A percentile compares a stretch with the other conserved stretches of the same genome.
Evolutionary conservation across 2,797 vertebrate species (phyloP).

Genomic region (Apodemus agrarius): DNA sequence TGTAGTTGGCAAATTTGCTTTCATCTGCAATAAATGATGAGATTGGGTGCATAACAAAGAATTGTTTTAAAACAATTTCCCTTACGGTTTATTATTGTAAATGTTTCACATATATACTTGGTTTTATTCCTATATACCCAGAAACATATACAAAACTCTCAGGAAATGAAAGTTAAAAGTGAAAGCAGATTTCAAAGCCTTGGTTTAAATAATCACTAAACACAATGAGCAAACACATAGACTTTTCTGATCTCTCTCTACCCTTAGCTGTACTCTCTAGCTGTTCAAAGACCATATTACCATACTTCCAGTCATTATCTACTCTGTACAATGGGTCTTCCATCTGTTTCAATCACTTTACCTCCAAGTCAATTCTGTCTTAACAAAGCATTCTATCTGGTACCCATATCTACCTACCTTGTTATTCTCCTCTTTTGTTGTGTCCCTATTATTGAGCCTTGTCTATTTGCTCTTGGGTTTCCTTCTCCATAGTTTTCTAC

Average conservation of each 20-base stretch:
- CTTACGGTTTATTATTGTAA: background rate
- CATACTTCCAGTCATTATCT: background rate
- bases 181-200: background rate
- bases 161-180: background rate
- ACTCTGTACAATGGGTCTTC: background rate
- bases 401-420: background rate
- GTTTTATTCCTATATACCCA: background rate
- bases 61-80: background rate
- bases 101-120: background rate
- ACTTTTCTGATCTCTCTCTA: background rate
- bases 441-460: background rate
- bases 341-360: background rate
- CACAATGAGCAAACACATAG: background rate
- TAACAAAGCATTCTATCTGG: background rate
- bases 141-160: background rate
- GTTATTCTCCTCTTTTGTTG: background rate
- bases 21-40: background rate
- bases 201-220: background rate
- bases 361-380: background rate
- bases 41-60: background rate
- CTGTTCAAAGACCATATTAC: no score
- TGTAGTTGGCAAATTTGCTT: background rate
- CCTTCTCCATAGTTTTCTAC: background rate
- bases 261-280: background rate
- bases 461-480: background rate